phyloP scores from a whole-genome alignment of 2,113 vertebrate genomes.

The Myrmecophaga tridactyla region DNA sequence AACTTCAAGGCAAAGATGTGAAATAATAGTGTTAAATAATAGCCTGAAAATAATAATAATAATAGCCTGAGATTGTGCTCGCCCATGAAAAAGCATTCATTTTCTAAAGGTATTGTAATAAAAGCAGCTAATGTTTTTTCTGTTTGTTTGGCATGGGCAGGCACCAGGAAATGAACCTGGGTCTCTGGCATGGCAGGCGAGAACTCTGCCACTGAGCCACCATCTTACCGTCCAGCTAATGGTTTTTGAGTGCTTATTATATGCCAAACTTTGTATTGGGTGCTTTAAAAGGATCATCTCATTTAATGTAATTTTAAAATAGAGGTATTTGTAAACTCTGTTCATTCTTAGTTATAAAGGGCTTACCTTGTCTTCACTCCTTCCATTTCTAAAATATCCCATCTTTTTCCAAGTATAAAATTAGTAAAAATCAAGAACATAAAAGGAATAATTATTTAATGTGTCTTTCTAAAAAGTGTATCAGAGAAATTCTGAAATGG shows the following conservation, averaged over 20 bases:
- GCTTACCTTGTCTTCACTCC: not conserved
- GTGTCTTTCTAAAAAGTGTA: not conserved
- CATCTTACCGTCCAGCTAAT: no score
- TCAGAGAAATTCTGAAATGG: not conserved
- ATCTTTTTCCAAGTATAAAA: not conserved
- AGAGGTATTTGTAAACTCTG: not conserved
- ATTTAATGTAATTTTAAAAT: not conserved
- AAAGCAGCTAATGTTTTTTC: not conserved
- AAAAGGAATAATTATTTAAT: no score
- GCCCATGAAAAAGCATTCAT: not conserved
- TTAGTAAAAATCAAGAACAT: not conserved
- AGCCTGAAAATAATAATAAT: not conserved
- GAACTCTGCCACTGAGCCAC: no score
- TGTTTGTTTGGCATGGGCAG: no score
- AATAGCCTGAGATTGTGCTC: not conserved
- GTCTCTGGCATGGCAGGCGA: no score
- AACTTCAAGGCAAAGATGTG: not conserved
- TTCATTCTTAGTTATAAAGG: not conserved
- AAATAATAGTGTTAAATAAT: constrained; percentile 19
- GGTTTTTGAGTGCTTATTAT: not conserved
- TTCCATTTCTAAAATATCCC: not conserved
- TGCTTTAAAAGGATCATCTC: not conserved
- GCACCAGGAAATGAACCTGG: no score
- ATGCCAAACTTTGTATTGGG: not conserved
- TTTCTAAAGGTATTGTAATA: not conserved